Conservation (phyloP, 1,140 invertebrate species). For the Ips nitidus region DNA sequence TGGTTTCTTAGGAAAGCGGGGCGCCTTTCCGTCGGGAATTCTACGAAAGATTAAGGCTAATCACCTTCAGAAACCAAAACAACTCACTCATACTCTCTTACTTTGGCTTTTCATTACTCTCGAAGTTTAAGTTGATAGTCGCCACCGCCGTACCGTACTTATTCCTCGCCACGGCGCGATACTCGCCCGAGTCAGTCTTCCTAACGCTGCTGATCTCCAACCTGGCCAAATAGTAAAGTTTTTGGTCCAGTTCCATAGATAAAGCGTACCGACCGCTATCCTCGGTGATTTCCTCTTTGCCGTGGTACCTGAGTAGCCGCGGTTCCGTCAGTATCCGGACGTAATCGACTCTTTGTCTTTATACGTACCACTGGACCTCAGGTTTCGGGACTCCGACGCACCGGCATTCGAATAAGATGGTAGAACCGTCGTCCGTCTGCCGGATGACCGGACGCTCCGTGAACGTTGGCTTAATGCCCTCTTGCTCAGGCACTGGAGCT, state of each 20-base stretch:
- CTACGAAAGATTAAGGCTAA: slow-evolving; percentile 56
- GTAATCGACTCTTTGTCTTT: neutral
- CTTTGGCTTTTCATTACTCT: slow-evolving; percentile 85
- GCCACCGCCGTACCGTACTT: slow-evolving; percentile 88
- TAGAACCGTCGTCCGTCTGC: slow-evolving; percentile 90
- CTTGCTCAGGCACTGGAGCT: slow-evolving; percentile 86
- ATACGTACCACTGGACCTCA: slow-evolving; percentile 84
- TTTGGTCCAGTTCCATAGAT: slow-evolving; percentile 80
- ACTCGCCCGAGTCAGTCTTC: slow-evolving; percentile 87
- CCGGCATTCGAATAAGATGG: slow-evolving; percentile 93
- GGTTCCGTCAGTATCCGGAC: slow-evolving; percentile 16
- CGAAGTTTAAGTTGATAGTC: slow-evolving; percentile 95
- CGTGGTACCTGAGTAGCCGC: slow-evolving; percentile 72
- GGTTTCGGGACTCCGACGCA: slow-evolving; percentile 94
- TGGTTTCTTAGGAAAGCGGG: slow-evolving; percentile 95
- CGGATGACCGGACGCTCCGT: slow-evolving; percentile 93
- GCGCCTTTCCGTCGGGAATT: slow-evolving; percentile 92
- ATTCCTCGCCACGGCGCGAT: slow-evolving; percentile 90
- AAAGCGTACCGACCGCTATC: slow-evolving; percentile 68
- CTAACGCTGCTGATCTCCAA: slow-evolving; percentile 83
- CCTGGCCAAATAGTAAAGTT: slow-evolving; percentile 83
- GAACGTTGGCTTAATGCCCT: slow-evolving; percentile 92
- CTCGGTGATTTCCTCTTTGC: slow-evolving; percentile 75
- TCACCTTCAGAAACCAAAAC: slow-evolving; percentile 19
- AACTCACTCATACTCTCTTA: slow-evolving; percentile 56